A percentile compares a stretch with the other conserved stretches of the same genome.
Evolutionary conservation across 1,140 invertebrate species (phyloP).

Genomic region (Trinorchestia longiramus): DNA sequence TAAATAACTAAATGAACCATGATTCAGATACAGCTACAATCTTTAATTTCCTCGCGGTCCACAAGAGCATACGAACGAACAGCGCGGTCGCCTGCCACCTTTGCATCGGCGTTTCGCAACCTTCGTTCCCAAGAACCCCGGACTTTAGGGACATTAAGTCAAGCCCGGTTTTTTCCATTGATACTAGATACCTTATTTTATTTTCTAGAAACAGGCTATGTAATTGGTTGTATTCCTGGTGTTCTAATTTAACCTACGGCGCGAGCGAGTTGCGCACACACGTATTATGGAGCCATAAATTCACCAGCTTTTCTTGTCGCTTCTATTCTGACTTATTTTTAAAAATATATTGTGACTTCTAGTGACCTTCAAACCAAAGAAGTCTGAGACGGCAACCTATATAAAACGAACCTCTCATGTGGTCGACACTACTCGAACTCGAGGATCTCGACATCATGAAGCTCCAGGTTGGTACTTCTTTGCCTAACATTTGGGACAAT

Average conservation of each 20-base stretch:
- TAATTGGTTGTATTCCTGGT: not conserved
- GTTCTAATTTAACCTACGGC: not conserved
- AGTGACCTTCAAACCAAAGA: slow-evolving; percentile 7
- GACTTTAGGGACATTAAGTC: not conserved
- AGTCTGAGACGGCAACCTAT: not conserved
- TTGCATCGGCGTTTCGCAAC: not conserved
- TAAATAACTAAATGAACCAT: not conserved
- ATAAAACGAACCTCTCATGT: not conserved
- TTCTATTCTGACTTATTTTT: not conserved
- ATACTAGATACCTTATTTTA: not conserved
- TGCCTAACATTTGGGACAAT: not conserved
- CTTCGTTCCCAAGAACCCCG: not conserved
- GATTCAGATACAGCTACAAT: not conserved
- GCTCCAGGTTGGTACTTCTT: not conserved
- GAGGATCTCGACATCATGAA: not conserved
- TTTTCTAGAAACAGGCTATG: not conserved
- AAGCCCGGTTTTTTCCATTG: not conserved
- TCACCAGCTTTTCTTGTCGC: not conserved
- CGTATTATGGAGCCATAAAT: not conserved
- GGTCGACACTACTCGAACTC: not conserved
- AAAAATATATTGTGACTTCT: not conserved
- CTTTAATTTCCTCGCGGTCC: not conserved
- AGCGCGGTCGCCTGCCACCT: not conserved
- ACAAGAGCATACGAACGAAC: not conserved
- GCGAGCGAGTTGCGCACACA: not conserved